Conservation (phyloP, 2,888 invertebrate genomes). For the Pyralis farinalis region DNA sequence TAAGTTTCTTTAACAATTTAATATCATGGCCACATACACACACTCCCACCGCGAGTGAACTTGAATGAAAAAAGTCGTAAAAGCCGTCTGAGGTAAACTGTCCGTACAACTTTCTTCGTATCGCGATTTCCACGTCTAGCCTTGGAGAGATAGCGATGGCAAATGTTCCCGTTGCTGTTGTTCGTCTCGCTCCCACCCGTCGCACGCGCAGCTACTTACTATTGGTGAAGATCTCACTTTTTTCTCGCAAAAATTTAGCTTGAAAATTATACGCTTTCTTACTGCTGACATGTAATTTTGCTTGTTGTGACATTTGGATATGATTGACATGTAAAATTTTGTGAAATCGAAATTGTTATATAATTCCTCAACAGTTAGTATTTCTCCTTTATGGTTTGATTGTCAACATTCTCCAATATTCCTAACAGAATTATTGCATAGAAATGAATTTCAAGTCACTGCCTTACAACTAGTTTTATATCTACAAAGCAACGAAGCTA, state of each 20-base stretch:
- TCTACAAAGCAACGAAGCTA: too few relatives aligned
- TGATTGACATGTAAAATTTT: slow-evolving; percentile 4
- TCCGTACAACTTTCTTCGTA: background rate
- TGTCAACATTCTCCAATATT: too few relatives aligned
- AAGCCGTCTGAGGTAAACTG: background rate
- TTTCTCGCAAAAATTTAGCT: background rate
- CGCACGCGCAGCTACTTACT: slow-evolving; percentile 37
- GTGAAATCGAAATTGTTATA: background rate
- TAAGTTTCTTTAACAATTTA: background rate
- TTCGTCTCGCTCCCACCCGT: slow-evolving; percentile 34
- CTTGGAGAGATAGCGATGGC: slow-evolving; percentile 40
- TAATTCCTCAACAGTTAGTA: background rate
- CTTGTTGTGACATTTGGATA: background rate
- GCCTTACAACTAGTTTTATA: too few relatives aligned
- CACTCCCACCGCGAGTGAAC: background rate
- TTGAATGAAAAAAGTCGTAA: slow-evolving; percentile 2
- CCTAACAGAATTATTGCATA: too few relatives aligned
- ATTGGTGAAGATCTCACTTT: slow-evolving; percentile 20
- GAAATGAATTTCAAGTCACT: too few relatives aligned
- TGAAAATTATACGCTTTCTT: background rate
- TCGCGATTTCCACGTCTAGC: slow-evolving; percentile 27
- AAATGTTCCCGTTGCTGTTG: slow-evolving; percentile 41
- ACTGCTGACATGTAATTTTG: slow-evolving; percentile 1
- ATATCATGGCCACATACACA: slow-evolving; percentile 4
- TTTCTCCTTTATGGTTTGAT: too few relatives aligned